Evolutionary conservation across 2,888 invertebrate species (phyloP).

Genomic region (Panopea generosa): DNA sequence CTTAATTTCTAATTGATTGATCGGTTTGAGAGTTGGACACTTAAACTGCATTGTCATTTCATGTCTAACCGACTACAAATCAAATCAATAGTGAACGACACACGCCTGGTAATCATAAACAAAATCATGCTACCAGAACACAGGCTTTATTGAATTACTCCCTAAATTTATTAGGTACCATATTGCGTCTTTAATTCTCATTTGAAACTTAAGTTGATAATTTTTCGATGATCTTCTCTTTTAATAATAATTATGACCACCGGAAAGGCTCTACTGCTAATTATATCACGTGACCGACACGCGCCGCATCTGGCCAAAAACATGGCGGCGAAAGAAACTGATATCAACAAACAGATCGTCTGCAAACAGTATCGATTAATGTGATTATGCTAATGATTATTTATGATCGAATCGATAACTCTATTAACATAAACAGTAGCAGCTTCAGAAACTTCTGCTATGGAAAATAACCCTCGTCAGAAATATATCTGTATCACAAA

Average conservation of each 20-base stretch:
- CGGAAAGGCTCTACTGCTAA: conserved; percentile 18
- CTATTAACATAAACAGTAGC: conserved; percentile 29
- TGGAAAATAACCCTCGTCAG: too few species aligned
- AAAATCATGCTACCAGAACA: conserved; percentile 8
- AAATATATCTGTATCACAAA: too few species aligned
- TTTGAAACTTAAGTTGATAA: conserved; percentile 8
- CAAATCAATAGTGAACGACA: background rate
- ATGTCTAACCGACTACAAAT: too few species aligned
- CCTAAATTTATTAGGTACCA: conserved; percentile 11
- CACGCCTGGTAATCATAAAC: background rate
- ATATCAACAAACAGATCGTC: conserved; percentile 25
- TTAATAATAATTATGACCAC: conserved; percentile 23
- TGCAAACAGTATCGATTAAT: conserved; percentile 24
- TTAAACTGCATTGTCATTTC: too few species aligned
- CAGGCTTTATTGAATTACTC: conserved; percentile 15
- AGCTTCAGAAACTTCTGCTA: conserved; percentile 10
- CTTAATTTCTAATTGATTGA: too few species aligned
- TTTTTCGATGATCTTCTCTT: conserved; percentile 18
- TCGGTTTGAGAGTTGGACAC: too few species aligned
- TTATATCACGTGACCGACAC: conserved; percentile 60
- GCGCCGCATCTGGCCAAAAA: conserved; percentile 61
- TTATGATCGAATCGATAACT: conserved; percentile 40
- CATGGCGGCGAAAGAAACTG: conserved; percentile 27
- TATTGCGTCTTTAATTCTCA: background rate
- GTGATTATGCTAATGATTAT: conserved; percentile 51